A percentile compares a stretch with the other conserved stretches of the same genome.
Conservation (phyloP, 2,113 vertebrate species). For the Noctilio leporinus region DNA sequence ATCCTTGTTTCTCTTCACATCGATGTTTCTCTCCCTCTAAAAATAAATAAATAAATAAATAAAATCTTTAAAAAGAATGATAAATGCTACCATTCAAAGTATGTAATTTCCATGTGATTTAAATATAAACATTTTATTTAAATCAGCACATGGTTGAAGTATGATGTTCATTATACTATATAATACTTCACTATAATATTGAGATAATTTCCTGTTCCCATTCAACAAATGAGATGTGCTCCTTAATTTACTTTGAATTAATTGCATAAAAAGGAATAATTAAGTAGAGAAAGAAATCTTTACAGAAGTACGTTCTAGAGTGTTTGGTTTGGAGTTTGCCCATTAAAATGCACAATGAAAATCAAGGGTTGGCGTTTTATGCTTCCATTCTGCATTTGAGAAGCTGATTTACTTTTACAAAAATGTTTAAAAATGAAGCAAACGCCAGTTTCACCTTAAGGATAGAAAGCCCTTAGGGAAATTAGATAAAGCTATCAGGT, state of each 20-base stretch:
- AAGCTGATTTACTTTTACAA: neutral
- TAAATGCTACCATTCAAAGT: neutral
- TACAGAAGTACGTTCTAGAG: neutral
- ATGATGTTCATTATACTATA: neutral
- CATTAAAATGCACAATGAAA: slow-evolving; percentile 3
- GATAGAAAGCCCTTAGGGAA: neutral
- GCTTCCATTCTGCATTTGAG: neutral
- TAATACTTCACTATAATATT: neutral
- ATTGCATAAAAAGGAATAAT: neutral
- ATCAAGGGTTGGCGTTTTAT: neutral
- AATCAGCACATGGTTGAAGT: neutral
- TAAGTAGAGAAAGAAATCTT: slow-evolving; percentile 14
- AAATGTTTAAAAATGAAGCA: neutral
- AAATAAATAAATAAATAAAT: too few relatives aligned
- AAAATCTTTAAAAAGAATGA: neutral
- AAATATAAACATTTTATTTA: neutral
- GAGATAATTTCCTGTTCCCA: neutral
- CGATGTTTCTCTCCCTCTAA: too few relatives aligned
- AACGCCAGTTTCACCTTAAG: neutral
- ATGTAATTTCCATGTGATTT: neutral
- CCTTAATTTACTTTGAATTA: slow-evolving; percentile 29
- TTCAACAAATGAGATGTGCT: neutral
- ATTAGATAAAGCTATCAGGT: neutral
- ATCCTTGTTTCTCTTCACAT: too few relatives aligned
- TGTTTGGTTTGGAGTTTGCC: neutral